Evolutionary conservation across 2,113 vertebrate species (phyloP), one percentile per base, ranked within the genome.

Genomic region (Oreochromis niloticus): DNA sequence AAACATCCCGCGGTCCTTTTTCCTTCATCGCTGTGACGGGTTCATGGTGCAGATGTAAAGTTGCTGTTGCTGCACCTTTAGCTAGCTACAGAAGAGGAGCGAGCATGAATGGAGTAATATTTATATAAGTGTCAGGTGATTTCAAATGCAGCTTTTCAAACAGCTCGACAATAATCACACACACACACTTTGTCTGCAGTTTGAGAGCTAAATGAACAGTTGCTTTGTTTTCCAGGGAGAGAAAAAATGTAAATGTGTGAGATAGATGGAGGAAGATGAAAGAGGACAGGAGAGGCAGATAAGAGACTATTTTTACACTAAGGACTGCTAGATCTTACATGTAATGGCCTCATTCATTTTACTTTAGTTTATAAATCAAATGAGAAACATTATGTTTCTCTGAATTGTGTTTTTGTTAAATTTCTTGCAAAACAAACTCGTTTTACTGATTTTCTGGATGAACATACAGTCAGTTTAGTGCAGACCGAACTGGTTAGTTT

Each of bases 311-410:
- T 66, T 66, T 68, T 8, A 39, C 34, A 68, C 19, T 6, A 22
- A 68, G 63, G 2, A 22, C 63, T 41, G 63, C 1, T 2, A 0
- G 63, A 2, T 22, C 34, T 13, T 22, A 13, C 34, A n/a, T n/a
- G 32, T 13, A 39, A 0, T 66, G 32, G 17, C 4, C 61, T 66
- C 34, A n/a, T 66, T 66, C 19, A 0, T 39, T 39, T 66, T 0
- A 68, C 6, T 22, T 68, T 0, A 1, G 61, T 2, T 66, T 68
- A 16, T 68, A 41, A 39, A 39, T 68, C 19, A 13, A 36, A 22
- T 0, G 9, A 8, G 63, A 68, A 22, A 41, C 19, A 0, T 22
- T 13, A 0, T 22, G 63, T 68, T 14, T 68, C 34, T n/a, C 63
- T 68, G 63, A 41, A 41, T 22, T 68, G 34, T 68, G 34, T 22